Evolutionary conservation across 1,140 invertebrate genomes (phyloP).

Genomic region (Scaptomyza montana): DNA sequence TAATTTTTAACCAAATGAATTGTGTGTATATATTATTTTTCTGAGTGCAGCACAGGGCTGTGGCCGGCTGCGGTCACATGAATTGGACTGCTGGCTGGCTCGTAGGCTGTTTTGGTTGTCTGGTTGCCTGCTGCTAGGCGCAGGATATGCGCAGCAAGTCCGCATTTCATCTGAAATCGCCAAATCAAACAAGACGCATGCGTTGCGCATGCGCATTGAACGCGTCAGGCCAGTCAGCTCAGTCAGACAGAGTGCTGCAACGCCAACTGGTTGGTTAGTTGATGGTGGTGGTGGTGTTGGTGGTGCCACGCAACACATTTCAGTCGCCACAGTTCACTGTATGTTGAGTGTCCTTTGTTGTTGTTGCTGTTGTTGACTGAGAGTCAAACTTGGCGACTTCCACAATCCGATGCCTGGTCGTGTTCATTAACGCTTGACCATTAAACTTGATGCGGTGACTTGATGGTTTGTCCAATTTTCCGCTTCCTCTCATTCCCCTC

Average conservation of each 20-base stretch:
- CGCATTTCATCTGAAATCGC: slow-evolving; percentile 69
- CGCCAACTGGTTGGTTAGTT: too few species aligned
- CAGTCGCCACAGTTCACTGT: neutral
- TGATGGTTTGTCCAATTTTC: slow-evolving; percentile 35
- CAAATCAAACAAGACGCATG: slow-evolving; percentile 80
- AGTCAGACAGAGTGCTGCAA: slow-evolving; percentile 10
- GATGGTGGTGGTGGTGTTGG: slow-evolving; percentile 22
- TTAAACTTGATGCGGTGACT: slow-evolving; percentile 64
- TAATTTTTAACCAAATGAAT: too few species aligned
- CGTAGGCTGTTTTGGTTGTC: slow-evolving; percentile 13
- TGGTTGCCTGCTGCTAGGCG: slow-evolving; percentile 9
- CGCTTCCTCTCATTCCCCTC: slow-evolving; percentile 1
- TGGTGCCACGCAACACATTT: slow-evolving; percentile 18
- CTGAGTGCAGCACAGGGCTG: neutral
- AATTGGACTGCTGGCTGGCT: slow-evolving; percentile 33
- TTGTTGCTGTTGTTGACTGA: neutral
- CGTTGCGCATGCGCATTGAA: slow-evolving; percentile 74
- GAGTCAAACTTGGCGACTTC: slow-evolving; percentile 2
- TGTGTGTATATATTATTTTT: neutral
- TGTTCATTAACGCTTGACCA: slow-evolving; percentile 80
- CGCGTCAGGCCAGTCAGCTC: slow-evolving; percentile 1
- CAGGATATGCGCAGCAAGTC: slow-evolving; percentile 30
- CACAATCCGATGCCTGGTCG: slow-evolving; percentile 50
- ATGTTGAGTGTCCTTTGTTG: slow-evolving; percentile 22
- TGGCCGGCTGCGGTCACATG: slow-evolving; percentile 46